Conservation (phyloP, 1,140 invertebrate genomes). For the Leptinotarsa texana region DNA sequence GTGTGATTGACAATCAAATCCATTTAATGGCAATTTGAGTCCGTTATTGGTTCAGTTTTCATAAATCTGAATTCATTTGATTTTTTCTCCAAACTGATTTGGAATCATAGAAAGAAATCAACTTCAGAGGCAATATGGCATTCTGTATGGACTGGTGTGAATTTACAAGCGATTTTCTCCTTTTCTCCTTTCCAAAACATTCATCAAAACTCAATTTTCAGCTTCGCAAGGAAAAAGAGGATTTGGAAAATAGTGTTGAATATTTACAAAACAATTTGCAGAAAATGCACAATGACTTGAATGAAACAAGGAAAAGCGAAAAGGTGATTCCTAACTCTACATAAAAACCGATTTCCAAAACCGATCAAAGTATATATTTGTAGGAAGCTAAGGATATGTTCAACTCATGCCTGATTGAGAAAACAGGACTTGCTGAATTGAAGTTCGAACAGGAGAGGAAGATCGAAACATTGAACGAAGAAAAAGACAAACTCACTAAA, state of each 20-base stretch:
- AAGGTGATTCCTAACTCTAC: constrained; percentile 19
- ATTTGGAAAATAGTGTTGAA: constrained; percentile 25
- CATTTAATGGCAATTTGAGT: no score
- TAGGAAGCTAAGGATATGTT: constrained; percentile 11
- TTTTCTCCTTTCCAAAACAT: no score
- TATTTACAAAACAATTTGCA: constrained; percentile 43
- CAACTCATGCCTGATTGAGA: background rate
- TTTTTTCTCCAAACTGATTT: no score
- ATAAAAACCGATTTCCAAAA: no score
- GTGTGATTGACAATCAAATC: no score
- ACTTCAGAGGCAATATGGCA: no score
- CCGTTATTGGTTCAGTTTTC: no score
- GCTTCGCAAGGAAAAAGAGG: constrained; percentile 38
- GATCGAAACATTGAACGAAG: constrained; percentile 14
- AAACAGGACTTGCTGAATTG: background rate
- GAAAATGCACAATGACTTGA: constrained; percentile 39
- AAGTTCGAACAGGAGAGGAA: constrained; percentile 14
- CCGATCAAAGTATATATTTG: no score
- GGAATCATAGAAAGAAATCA: no score
- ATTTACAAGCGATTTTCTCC: no score
- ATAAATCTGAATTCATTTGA: no score
- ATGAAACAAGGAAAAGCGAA: constrained; percentile 35
- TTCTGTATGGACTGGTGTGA: no score
- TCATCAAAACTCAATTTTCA: constrained; percentile 21
- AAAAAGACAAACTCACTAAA: constrained; percentile 30